phyloP scores from a whole-genome alignment of 37 sponge, comb jelly and placozoan genomes.

The Corticium candelabrum region DNA sequence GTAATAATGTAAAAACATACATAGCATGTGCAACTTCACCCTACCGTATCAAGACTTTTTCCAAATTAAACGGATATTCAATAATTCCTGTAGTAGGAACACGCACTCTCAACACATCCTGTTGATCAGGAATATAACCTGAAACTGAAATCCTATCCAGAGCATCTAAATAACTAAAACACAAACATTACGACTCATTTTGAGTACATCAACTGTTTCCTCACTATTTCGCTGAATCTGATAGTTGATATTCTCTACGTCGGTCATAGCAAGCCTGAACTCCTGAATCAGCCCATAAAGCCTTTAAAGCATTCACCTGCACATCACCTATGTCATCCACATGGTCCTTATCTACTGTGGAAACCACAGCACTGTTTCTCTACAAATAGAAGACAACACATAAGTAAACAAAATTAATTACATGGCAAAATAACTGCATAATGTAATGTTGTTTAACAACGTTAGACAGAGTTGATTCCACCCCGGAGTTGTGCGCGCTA shows the following conservation, averaged over 20 bases:
- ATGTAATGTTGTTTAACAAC: no score
- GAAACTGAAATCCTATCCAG: constrained; percentile 49
- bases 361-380: background rate
- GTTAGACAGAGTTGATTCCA: no score
- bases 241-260: constrained; percentile 84
- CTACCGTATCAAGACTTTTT: constrained; percentile 53
- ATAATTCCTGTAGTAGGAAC: constrained; percentile 86
- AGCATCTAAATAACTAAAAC: constrained; percentile 75
- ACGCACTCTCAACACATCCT: constrained; percentile 85
- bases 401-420: no score
- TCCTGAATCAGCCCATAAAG: constrained; percentile 64
- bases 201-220: no score
- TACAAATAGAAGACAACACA: no score
- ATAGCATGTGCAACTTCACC: no score
- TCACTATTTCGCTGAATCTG: constrained; percentile 95
- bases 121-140: constrained; percentile 61
- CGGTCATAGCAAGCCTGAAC: constrained; percentile 68
- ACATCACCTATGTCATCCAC: constrained; percentile 11
- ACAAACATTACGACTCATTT: no score
- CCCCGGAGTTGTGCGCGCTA: no score
- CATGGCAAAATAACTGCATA: no score
- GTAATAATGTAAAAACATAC: no score
- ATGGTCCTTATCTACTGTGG: constrained; percentile 7
- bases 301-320: constrained; percentile 18
- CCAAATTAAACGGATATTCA: constrained; percentile 85